Base-by-base conservation (phyloP, 2,888 invertebrate species). In the Acronicta alni region DNA sequence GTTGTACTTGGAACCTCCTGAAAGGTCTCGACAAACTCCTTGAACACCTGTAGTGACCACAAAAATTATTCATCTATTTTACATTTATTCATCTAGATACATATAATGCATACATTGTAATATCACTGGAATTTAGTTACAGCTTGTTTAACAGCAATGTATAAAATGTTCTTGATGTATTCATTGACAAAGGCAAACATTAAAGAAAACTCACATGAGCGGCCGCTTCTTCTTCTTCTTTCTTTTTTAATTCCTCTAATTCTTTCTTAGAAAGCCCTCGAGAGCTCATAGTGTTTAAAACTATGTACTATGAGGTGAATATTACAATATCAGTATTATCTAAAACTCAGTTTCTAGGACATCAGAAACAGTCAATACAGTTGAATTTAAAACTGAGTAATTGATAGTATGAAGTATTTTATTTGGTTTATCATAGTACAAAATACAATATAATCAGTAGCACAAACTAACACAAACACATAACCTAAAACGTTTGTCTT, bases 1-100 rank as follows among this genome's bases (percentile, higher is more conserved):
- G 97, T 96, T 46, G 95, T 95, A 52, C 96, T 95, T 0, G 97
- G 97, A 0, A 96, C 96, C 77, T 98, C 98, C 95, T 98, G 98
- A 91, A 99, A 99, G 8, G 99, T 98, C 75, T 98, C 98, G 42
- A 99, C 98, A 95, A 99, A 99, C 88, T 99, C 99, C 95, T 99
- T 98, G 89, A 98, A 99, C 0, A 98, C 99, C 97, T 97, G 79
- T 51, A 86, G 80, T 52, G 12, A 61, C 44, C n/a, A 44, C 9
- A 26, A 35, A 35, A 6, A n/a, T 7, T 26, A 26, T 7, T 20
- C 5, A 20, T 20, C 5, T 2, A 5, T 5, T 20, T 20, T 4
- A 4, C 2, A 20, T 20, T 4, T 5, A 20, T 5, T 4, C 20
- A 20, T 20, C 5, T 4, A 20, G 20, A 20, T 20, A 5, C 20